phyloP scores from a whole-genome alignment of 37 sponge, comb jelly and placozoan species.

The Oscarella lobularis region DNA sequence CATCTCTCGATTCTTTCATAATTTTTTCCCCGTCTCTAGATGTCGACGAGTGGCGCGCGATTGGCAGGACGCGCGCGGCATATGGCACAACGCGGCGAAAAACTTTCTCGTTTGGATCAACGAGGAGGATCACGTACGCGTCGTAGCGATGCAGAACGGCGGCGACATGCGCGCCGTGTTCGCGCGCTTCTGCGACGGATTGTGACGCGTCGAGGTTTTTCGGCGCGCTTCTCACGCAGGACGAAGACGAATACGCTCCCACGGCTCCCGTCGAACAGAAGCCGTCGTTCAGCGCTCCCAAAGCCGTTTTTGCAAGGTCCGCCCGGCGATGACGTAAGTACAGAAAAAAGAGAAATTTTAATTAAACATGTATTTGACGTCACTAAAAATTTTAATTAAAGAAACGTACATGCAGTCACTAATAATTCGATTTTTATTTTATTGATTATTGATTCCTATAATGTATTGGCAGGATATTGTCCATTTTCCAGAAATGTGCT shows the following conservation, averaged over 20 bases:
- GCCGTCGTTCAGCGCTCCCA: not conserved
- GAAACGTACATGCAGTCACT: not conserved
- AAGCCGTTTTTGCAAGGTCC: not conserved
- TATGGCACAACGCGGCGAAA: too few species aligned
- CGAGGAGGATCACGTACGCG: constrained; percentile 83
- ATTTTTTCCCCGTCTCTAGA: too few species aligned
- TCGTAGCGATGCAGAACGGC: constrained; percentile 86
- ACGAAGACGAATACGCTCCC: constrained; percentile 7
- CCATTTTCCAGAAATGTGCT: too few species aligned
- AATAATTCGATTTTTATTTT: too few species aligned
- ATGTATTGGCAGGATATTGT: constrained; percentile 17
- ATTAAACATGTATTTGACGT: not conserved
- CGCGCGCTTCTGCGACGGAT: too few species aligned
- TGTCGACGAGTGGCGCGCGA: not conserved
- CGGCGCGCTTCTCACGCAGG: too few species aligned
- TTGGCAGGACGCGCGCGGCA: too few species aligned
- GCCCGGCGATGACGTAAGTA: not conserved
- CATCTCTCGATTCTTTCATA: too few species aligned
- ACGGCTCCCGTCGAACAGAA: not conserved
- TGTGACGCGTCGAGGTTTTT: too few species aligned
- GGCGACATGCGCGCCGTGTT: constrained; percentile 34
- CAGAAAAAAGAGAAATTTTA: too few species aligned
- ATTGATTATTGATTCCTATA: too few species aligned
- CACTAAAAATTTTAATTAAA: not conserved
- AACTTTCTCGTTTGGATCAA: too few species aligned